Percentiles rank a stretch among this genome's conserved stretches.
phyloP scores from a whole-genome alignment of 2,888 invertebrate genomes.

The Polymixis lichenea region DNA sequence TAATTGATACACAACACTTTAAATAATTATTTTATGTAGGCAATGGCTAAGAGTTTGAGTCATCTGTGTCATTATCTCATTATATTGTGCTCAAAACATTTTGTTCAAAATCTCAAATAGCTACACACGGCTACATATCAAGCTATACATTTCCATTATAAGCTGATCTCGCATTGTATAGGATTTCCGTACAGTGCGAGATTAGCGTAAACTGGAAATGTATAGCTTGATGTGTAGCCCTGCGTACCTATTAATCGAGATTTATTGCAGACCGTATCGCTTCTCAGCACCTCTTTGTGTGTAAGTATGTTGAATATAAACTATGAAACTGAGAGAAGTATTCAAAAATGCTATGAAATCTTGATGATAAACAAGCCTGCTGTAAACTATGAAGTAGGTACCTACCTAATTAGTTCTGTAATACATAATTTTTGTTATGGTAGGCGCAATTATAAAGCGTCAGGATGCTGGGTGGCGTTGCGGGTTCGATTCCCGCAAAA shows the following conservation, averaged over 20 bases:
- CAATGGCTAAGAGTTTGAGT: neutral
- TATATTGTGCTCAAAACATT: neutral
- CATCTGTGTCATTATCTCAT: too few species aligned
- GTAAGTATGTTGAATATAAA: conserved; percentile 26
- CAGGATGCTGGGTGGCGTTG: neutral
- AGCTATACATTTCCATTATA: too few species aligned
- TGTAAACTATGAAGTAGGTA: neutral
- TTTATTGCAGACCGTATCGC: neutral
- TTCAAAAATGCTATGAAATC: neutral
- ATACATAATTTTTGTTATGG: too few species aligned
- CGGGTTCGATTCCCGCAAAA: conserved; percentile 21
- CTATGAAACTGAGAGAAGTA: neutral
- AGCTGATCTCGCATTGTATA: too few species aligned
- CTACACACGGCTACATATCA: too few species aligned
- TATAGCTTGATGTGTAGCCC: too few species aligned
- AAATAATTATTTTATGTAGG: neutral
- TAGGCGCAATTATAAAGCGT: neutral
- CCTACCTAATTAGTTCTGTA: neutral
- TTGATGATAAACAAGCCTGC: neutral
- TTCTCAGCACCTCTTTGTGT: neutral
- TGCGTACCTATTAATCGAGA: neutral
- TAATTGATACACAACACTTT: neutral
- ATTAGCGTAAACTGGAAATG: too few species aligned
- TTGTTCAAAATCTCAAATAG: neutral
- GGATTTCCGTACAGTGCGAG: too few species aligned